Base-by-base conservation (phyloP, 2,888 invertebrate genomes). In the Cremastinae sp. region DNA sequence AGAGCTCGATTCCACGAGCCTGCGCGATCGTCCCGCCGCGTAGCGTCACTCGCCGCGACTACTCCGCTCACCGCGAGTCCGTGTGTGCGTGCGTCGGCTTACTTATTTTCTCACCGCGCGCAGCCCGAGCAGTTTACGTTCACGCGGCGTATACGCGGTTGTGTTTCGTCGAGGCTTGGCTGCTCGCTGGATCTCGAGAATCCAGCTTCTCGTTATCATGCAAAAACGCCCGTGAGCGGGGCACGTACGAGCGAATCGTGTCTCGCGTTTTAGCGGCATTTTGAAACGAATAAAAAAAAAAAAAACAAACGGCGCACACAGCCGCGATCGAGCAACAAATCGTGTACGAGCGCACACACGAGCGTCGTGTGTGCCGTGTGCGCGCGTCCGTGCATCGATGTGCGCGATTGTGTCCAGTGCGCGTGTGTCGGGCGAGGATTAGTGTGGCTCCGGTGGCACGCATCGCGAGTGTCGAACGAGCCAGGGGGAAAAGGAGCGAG, bases 101-200 rank as follows among this genome's bases (percentile, higher is more conserved):
- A 75, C 75, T 75, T 74, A 76, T 78, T 74, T 74, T 76, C 74
- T 70, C 65, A 73, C 64, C 68, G 73, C 59, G 69, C 68, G 59
- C 51, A 75, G 64, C 56, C 38, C 66, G 28, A 69, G 64, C 75
- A 74, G 79, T 78, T 66, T 64, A 78, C 75, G 76, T 70, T 79
- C 74, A 72, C 64, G 74, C 78, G 75, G 72, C 74, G 75, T 36
- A 69, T 64, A 59, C 61, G 70, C 76, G 68, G 59, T 45, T n/a
- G n/a, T n/a, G n/a, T n/a, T 61, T 70, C 56, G 69, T 71, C 38
- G 66, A 69, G 45, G 68, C 47, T 18, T 43, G 28, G 59, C 66
- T 70, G 70, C n/a, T 70, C 70, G 61, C 53, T 70, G 43, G 51
- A 53, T 45, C n/a, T n/a, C 22, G 53, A 45, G 43, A 61, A 70